Base-by-base conservation (phyloP, 2,113 vertebrate species). In the Pygoscelis antarcticus region DNA sequence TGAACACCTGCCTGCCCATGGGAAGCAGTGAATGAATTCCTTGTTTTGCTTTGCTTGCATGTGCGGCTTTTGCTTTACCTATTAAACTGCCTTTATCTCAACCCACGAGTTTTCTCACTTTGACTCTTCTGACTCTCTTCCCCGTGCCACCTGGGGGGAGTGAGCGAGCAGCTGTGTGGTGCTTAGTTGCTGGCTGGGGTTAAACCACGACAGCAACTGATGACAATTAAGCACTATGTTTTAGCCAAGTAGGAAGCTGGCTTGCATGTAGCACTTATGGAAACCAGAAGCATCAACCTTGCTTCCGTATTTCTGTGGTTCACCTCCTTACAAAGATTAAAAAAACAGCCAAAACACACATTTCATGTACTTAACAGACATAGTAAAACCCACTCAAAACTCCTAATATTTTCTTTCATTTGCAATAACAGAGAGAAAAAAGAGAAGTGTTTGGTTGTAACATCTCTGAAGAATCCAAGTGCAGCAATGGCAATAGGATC, bases 401-500 rank as follows among this genome's bases (percentile, higher is more conserved):
- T 62, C 27, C 38, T 60, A n/a, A 29, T 77, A 49, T 62, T 92
- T 95, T 94, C 20, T 93, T 83, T 86, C 34, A 61, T 75, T 88
- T 70, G 22, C 19, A 81, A 21, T 60, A 58, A 40, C 44, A 85
- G 83, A 29, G 47, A 7, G 20, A 34, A 94, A 95, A 83, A 87
- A 84, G 55, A 93, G 78, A 89, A 90, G 89, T 19, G 70, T 79
- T 85, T 84, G 42, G 34, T 95, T 97, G 77, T 83, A 81, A 93
- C 62, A 89, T 49, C 65, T 92, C 94, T 91, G 95, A 92, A 92
- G 91, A 94, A 76, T 21, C 74, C 84, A 92, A 86, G n/a, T 75
- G 64, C 93, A 80, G 44, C 84, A 83, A 83, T 70, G 79, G 78
- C 76, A 90, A 71, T 61, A 42, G 74, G 57, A 69, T 80, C 60